Conservation (phyloP, 1,140 invertebrate genomes). For the Maconellicoccus hirsutus region DNA sequence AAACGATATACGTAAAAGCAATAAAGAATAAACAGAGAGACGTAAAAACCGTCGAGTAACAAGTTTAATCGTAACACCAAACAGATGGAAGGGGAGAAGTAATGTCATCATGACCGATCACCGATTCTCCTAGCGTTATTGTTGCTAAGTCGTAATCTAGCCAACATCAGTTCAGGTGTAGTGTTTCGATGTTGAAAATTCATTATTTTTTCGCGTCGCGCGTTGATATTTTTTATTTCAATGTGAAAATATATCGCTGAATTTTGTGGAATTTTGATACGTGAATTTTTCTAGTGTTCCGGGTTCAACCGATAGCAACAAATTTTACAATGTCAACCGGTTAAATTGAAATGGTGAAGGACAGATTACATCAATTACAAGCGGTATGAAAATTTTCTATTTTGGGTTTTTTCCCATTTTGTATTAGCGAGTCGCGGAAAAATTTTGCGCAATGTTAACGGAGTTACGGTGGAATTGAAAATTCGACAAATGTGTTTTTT, state of each 20-base stretch:
- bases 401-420: too few relatives aligned
- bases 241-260: too few relatives aligned
- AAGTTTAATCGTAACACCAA: background rate
- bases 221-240: too few relatives aligned
- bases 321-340: slow-evolving; percentile 19
- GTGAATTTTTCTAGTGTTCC: too few relatives aligned
- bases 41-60: background rate
- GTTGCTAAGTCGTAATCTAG: background rate
- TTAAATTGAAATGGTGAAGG: slow-evolving; percentile 20
- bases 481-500: too few relatives aligned
- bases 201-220: too few relatives aligned
- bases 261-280: too few relatives aligned
- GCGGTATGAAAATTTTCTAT: background rate
- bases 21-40: background rate
- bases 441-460: too few relatives aligned
- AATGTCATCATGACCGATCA: slow-evolving; percentile 2
- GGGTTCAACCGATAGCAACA: background rate
- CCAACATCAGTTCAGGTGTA: background rate
- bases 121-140: background rate
- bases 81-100: background rate
- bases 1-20: background rate
- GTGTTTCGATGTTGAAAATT: background rate
- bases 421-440: too few relatives aligned
- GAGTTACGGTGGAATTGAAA: too few relatives aligned
- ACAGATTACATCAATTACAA: slow-evolving; percentile 19